These are phyloP conservation scores for Sesia bembeciformis DNA, from an alignment of 2,888 invertebrate genomes.

Conservation along the genomic window DNA sequence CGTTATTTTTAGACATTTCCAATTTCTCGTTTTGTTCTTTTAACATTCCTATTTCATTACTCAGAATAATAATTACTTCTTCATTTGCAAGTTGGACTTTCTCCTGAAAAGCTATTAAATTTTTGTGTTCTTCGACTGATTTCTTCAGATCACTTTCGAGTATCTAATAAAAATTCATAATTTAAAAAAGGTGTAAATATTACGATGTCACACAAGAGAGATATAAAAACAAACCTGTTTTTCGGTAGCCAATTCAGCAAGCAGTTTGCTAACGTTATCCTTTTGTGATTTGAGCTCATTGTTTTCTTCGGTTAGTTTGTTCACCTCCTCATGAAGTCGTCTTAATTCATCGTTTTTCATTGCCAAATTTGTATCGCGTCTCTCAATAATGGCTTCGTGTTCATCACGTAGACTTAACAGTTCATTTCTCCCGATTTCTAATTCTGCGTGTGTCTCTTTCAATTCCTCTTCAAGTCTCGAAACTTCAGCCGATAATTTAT, in stretches of 20 bases:
- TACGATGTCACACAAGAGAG: conserved; percentile 10
- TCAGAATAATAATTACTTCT: conserved; percentile 19
- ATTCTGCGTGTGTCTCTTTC: conserved; percentile 41
- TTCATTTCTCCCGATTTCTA: conserved; percentile 52
- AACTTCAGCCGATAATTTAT: conserved; percentile 36
- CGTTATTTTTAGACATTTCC: conserved; percentile 26
- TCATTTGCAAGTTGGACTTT: conserved; percentile 24
- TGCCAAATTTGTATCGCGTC: conserved; percentile 29
- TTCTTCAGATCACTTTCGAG: conserved; percentile 31
- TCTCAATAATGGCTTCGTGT: conserved; percentile 30
- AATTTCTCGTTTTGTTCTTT: conserved; percentile 24
- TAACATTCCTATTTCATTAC: conserved; percentile 26
- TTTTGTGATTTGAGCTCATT: conserved; percentile 22
- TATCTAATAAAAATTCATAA: conserved; percentile 32
- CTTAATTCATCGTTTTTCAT: conserved; percentile 45
- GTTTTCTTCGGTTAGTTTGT: conserved; percentile 22
- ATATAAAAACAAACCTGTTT: conserved; percentile 52
- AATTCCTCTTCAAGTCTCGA: conserved; percentile 40
- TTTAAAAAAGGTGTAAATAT: conserved; percentile 9
- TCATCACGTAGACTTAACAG: conserved; percentile 38
- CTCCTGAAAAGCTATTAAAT: conserved; percentile 20
- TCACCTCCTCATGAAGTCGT: conserved; percentile 33
- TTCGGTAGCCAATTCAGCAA: conserved; percentile 21
- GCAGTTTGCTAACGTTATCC: conserved; percentile 13
- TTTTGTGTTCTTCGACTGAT: conserved; percentile 20